Base-by-base conservation (phyloP, 2,888 invertebrate genomes). In the Tetranychus piercei region DNA sequence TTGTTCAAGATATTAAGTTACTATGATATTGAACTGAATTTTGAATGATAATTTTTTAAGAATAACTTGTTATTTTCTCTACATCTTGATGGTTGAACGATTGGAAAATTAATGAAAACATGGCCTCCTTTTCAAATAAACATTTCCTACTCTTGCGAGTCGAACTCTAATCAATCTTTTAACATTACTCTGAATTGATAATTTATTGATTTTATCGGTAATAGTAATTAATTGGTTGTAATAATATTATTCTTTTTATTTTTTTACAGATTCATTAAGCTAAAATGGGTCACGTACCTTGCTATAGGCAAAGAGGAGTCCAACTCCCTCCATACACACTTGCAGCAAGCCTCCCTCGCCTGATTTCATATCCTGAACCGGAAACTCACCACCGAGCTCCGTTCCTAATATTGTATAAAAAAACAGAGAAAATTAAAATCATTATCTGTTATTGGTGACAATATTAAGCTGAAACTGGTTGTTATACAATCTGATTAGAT, bases 271-370 rank as follows among this genome's bases (percentile, higher is more conserved):
- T 55, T 15, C 11, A 55, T 9, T 15, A 7, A 15, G 15, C 9
- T 15, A 15, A 15, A 15, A 11, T 69, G 22, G 20, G 11, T 69
- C 75, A 81, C 85, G 83, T 89, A 97, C 97, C 94, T 99, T 97
- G 89, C 95, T 95, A 85, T 95, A 94, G 81, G 94, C 95, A 86
- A 99, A 96, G 81, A 97, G 90, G 80, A 99, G 89, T 80, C 95
- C 95, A 81, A 99, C 95, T 81, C 99, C 99, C 85, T 99, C 97
- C 88, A 99, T 94, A 88, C 97, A 96, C 83, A 97, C 96, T 80
- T 85, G 84, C 80, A 99, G 88, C 75, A 99, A 87, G 1, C 97
- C 99, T 77, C 97, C 97, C 84, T 97, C 95, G 73, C 95, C 95
- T 11, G 94, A 91, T 80, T 89, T 90, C 87, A 97, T 90, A 84